A percentile compares a stretch with the other conserved stretches of the same genome.
Evolutionary conservation across 2,888 invertebrate genomes (phyloP).

Genomic region (Callyntrura guangdongensis): DNA sequence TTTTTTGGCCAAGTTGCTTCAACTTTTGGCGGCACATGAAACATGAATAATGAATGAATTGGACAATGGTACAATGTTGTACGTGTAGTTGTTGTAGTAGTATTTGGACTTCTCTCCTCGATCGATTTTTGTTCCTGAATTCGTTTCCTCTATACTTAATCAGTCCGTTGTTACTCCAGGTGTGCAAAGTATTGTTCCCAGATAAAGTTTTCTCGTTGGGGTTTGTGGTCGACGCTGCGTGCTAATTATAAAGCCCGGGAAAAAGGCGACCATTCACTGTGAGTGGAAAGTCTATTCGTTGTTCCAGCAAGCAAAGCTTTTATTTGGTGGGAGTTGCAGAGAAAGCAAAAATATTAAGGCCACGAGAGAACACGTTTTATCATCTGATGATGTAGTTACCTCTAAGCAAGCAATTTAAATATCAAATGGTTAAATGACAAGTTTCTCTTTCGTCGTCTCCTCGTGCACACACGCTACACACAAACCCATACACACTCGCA

Average conservation of each 20-base stretch:
- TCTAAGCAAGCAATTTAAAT: conserved; percentile 11
- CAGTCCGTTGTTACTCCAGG: conserved; percentile 2
- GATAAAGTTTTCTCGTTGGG: background rate
- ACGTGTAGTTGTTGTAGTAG: too few relatives aligned
- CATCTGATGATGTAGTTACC: background rate
- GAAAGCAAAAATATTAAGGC: background rate
- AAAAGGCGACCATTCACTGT: background rate
- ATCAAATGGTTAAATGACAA: background rate
- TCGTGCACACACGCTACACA: background rate
- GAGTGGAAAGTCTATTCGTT: background rate
- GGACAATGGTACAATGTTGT: background rate
- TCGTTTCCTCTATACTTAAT: conserved; percentile 40
- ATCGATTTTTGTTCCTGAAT: conserved; percentile 46
- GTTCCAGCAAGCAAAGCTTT: background rate
- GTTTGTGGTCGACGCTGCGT: background rate
- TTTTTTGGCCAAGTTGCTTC: background rate
- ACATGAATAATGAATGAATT: conserved; percentile 36
- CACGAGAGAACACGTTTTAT: background rate
- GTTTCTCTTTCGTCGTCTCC: background rate
- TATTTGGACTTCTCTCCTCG: background rate
- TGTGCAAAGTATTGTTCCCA: conserved; percentile 4
- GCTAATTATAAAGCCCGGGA: background rate
- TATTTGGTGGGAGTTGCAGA: background rate
- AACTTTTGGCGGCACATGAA: conserved; percentile 4
- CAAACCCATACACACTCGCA: background rate